phyloP scores from a whole-genome alignment of 2,113 vertebrate species.

The Equus przewalskii region DNA sequence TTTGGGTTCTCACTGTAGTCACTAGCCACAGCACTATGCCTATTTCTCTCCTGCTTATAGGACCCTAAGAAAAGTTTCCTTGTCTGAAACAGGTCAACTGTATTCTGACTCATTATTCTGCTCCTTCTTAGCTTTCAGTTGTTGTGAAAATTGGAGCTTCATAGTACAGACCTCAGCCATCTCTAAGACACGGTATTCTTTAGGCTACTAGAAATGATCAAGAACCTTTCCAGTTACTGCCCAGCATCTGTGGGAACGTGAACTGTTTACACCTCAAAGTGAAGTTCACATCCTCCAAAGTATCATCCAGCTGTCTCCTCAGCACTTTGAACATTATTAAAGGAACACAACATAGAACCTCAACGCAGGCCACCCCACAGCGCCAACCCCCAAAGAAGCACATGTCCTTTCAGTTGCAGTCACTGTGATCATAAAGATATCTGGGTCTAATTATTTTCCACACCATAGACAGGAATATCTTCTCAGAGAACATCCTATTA shows the following conservation, averaged over 20 bases:
- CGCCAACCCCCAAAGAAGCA: not conserved
- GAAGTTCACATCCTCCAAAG: not conserved
- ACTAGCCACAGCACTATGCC: not conserved
- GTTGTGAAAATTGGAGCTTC: not conserved
- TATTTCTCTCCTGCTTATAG: not conserved
- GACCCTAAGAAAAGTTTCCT: not conserved
- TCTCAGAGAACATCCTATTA: not conserved
- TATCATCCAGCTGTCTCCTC: not conserved
- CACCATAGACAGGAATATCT: not conserved
- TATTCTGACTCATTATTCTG: not conserved
- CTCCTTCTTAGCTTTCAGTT: not conserved
- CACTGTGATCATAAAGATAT: not conserved
- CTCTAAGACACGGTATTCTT: slow-evolving; percentile 8
- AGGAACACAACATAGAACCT: not conserved
- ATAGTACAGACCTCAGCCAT: not conserved
- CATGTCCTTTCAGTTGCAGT: not conserved
- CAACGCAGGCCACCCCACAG: not conserved
- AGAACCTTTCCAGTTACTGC: not conserved
- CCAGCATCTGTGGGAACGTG: not conserved
- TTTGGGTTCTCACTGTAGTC: not conserved
- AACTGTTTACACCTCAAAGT: not conserved
- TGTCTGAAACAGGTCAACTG: not conserved
- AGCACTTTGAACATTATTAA: not conserved
- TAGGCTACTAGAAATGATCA: slow-evolving; percentile 30
- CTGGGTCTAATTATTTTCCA: not conserved